phyloP scores from a whole-genome alignment of 2,888 invertebrate species.

The Luffia ferchaultella region DNA sequence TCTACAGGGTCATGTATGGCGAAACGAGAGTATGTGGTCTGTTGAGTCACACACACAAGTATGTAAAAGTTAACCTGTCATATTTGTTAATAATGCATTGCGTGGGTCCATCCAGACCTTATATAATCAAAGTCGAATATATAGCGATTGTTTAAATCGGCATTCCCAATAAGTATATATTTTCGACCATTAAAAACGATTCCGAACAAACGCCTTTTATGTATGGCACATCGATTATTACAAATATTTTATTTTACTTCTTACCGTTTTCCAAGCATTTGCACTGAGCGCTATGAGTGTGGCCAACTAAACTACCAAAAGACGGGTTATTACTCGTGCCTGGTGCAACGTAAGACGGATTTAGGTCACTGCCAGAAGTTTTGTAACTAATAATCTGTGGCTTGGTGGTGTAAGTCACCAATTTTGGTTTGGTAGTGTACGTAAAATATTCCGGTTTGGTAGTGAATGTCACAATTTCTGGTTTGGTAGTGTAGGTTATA shows the following conservation, averaged over 20 bases:
- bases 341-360: constrained; percentile 46
- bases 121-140: too few species aligned
- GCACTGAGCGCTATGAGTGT: constrained; percentile 44
- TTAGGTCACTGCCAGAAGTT: constrained; percentile 45
- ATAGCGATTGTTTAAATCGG: too few species aligned
- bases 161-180: too few species aligned
- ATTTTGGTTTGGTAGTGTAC: constrained; percentile 34
- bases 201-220: background rate
- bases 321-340: constrained; percentile 37
- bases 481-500: constrained; percentile 37
- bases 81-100: too few species aligned
- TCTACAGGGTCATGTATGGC: too few species aligned
- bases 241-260: constrained; percentile 20
- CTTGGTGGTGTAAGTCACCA: constrained; percentile 27
- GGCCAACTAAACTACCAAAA: constrained; percentile 31
- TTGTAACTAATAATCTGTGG: constrained; percentile 42
- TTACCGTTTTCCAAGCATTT: constrained; percentile 44
- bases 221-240: constrained; percentile 2
- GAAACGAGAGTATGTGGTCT: too few species aligned
- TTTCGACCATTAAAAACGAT: background rate
- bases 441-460: constrained; percentile 35
- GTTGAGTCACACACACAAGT: too few species aligned
- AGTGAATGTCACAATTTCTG: constrained; percentile 36
- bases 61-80: too few species aligned
- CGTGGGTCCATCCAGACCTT: too few species aligned